Evolutionary conservation across 2,888 invertebrate species (phyloP), one percentile per base, ranked within the genome.

Genomic region (Amorpha juglandis): DNA sequence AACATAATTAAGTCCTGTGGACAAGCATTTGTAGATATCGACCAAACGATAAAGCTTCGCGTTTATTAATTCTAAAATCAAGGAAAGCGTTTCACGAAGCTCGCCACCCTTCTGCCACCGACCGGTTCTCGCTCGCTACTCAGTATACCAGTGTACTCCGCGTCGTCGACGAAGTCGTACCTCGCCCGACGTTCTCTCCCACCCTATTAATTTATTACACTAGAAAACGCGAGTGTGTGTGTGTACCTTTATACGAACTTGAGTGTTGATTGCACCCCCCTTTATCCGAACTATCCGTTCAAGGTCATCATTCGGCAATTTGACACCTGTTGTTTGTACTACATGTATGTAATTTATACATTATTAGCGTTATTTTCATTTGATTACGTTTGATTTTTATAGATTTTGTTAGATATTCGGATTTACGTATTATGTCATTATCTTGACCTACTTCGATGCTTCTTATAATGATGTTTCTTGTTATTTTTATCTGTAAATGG

Each of bases 241-340:
- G 84, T 86, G 87, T 85, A 84, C 83, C 80, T 68, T 67, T 76
- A 79, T 78, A 79, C 72, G 83, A 48, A 48, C 50, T 79, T 77
- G 79, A 82, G 85, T 87, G 82, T 76, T 77, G 72, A 75, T 82
- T 80, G 77, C 76, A 78, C 76, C 74, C 74, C 76, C 72, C 78
- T 73, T 71, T 69, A 70, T 69, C 76, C 79, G 80, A 79, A 78
- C 84, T 76, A 76, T 79, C 79, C 80, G 79, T 78, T 78, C 87
- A 89, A 90, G 90, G 90, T 87, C 90, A 84, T 81, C 85, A 70
- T 79, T 83, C 82, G 58, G 58, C 58, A 83, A 82, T 81, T 88
- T 84, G 88, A 88, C 90, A 91, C 90, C 89, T 91, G 91, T 91
- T 91, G 85, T 86, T 82, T 83, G 79, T 82, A 82, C 78, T 86